These are phyloP conservation scores for Mesocentrotus franciscanus DNA, from an alignment of 53 echinoderm and acorn worm genomes.

Conservation along the genomic window DNA sequence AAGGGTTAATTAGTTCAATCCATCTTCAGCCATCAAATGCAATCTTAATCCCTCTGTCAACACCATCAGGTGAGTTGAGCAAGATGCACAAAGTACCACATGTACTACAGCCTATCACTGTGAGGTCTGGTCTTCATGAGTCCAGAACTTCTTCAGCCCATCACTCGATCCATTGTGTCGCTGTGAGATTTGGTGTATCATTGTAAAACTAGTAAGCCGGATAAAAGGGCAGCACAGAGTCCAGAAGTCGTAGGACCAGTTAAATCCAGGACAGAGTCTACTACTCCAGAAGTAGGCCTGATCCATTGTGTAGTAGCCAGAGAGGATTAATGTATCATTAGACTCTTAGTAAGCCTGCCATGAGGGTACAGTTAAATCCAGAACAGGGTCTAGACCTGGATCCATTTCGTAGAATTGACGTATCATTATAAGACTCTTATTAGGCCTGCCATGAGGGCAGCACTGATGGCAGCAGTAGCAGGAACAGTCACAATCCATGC, in stretches of 20 bases:
- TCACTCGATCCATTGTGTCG: not conserved
- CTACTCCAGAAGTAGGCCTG: not conserved
- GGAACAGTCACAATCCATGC: constrained; percentile 94
- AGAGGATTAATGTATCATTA: too few relatives aligned
- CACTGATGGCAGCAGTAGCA: constrained; percentile 81
- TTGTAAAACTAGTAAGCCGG: not conserved
- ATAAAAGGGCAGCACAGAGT: too few relatives aligned
- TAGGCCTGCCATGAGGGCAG: constrained; percentile 76
- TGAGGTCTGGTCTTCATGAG: not conserved
- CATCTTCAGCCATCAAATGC: not conserved
- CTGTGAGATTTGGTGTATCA: not conserved
- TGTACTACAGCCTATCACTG: not conserved
- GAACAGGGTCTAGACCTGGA: not conserved
- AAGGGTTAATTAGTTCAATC: not conserved
- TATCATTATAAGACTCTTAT: constrained; percentile 55
- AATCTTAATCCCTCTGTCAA: not conserved
- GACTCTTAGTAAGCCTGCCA: too few relatives aligned
- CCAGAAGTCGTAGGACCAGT: too few relatives aligned
- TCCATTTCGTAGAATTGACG: not conserved
- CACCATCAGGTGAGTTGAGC: not conserved
- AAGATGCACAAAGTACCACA: not conserved
- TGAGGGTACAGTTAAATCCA: too few relatives aligned
- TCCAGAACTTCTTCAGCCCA: not conserved
- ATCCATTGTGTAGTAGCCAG: too few relatives aligned
- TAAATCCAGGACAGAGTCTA: not conserved